Conservation (phyloP, 2,113 vertebrate species). For the Heliornis fulica region DNA sequence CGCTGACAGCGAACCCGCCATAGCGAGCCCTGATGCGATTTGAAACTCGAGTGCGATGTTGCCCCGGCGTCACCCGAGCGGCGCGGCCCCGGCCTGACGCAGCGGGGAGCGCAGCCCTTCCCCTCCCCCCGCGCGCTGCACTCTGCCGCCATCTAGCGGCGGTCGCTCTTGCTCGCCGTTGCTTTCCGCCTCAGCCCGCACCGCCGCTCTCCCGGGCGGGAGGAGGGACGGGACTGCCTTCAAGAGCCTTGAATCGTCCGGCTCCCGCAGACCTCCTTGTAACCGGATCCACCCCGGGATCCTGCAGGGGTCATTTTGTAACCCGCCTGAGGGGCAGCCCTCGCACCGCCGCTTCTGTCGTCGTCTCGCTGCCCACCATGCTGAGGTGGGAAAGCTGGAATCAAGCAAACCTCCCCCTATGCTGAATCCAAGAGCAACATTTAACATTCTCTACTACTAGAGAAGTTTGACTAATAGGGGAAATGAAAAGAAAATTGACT, state of each 20-base stretch:
- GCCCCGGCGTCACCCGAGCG: too few relatives aligned
- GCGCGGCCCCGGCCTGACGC: too few relatives aligned
- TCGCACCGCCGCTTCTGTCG: rapidly evolving
- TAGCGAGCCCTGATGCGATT: not conserved
- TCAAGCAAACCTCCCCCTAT: too few relatives aligned
- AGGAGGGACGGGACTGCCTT: not conserved
- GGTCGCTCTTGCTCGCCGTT: rapidly evolving
- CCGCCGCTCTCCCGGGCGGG: rapidly evolving
- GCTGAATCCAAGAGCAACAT: not conserved
- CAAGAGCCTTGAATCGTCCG: not conserved
- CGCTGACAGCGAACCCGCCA: too few relatives aligned
- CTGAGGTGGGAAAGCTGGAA: not conserved
- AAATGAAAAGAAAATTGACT: not conserved
- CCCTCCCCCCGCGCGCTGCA: too few relatives aligned
- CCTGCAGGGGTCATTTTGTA: rapidly evolving
- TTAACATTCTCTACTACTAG: not conserved
- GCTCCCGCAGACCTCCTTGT: too few relatives aligned
- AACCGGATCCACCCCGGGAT: not conserved
- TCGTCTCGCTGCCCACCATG: rapidly evolving
- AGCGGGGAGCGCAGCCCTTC: too few relatives aligned
- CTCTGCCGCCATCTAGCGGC: not conserved
- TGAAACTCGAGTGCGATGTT: rapidly evolving
- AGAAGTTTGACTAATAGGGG: not conserved
- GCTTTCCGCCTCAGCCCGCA: not conserved
- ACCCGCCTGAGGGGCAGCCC: not conserved